These are phyloP conservation scores for Pheosia tremula DNA, from an alignment of 2,888 invertebrate genomes.

Conservation along the genomic window DNA sequence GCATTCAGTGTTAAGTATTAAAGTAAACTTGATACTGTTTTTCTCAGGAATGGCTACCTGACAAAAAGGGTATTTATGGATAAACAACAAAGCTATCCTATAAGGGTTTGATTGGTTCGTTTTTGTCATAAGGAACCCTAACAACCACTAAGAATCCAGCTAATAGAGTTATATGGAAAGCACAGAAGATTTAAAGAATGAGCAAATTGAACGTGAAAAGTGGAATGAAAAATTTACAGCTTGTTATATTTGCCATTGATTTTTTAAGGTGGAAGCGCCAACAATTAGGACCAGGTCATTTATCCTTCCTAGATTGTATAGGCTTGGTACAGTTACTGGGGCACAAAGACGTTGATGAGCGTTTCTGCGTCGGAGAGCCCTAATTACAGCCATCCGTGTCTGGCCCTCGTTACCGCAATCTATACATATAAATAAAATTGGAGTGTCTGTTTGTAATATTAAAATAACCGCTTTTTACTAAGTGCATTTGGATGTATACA, in stretches of 20 bases:
- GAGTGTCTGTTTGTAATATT: too few species aligned
- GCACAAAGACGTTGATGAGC: constrained; percentile 53
- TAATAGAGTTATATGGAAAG: constrained; percentile 53
- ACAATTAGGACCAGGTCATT: constrained; percentile 1
- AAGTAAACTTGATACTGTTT: too few species aligned
- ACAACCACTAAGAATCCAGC: constrained; percentile 45
- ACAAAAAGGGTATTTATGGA: too few species aligned
- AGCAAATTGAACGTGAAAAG: constrained; percentile 42
- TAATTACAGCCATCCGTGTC: constrained; percentile 61
- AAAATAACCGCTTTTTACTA: too few species aligned
- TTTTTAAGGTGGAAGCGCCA: constrained; percentile 24
- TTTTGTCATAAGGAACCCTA: too few species aligned
- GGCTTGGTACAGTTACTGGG: neutral
- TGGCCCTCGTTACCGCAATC: constrained; percentile 29
- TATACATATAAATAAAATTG: too few species aligned
- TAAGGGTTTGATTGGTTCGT: too few species aligned
- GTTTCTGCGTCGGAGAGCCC: constrained; percentile 46
- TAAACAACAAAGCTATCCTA: too few species aligned
- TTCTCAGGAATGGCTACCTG: too few species aligned
- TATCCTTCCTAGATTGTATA: neutral
- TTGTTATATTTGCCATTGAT: constrained; percentile 30
- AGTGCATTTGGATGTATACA: too few species aligned
- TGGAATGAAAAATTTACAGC: constrained; percentile 32
- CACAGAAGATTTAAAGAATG: constrained; percentile 47
- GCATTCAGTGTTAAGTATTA: too few species aligned